These are phyloP conservation scores for Troides aeacus DNA, from an alignment of 2,888 invertebrate species.

Conservation along the genomic window DNA sequence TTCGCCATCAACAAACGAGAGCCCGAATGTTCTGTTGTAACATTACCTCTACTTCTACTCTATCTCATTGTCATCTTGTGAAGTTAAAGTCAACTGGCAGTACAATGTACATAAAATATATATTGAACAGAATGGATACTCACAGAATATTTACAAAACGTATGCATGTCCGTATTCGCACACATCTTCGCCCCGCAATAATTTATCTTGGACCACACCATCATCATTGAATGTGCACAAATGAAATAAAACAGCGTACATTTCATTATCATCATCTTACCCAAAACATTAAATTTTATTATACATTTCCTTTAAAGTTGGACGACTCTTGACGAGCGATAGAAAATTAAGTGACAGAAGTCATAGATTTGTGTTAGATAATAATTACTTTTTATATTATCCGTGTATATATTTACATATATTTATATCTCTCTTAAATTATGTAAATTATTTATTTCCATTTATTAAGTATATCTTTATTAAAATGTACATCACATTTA, in stretches of 20 bases:
- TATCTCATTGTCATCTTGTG: no score
- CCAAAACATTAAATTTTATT: constrained; percentile 45
- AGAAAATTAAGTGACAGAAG: constrained; percentile 5
- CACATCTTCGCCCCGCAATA: constrained; percentile 69
- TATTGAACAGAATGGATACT: constrained; percentile 38
- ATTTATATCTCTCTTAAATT: no score
- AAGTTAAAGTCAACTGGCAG: no score
- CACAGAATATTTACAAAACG: constrained; percentile 62
- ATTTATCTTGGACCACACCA: constrained; percentile 41
- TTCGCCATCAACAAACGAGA: no score
- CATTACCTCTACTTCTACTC: no score
- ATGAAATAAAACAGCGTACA: constrained; percentile 30
- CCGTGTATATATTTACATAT: background rate
- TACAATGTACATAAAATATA: no score
- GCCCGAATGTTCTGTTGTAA: no score
- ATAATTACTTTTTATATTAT: background rate
- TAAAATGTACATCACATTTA: no score
- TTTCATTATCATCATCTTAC: constrained; percentile 43
- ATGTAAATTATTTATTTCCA: no score
- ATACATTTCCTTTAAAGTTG: constrained; percentile 31
- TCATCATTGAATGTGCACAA: background rate
- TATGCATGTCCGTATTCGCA: constrained; percentile 54
- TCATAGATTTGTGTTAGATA: background rate
- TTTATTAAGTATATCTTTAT: no score
- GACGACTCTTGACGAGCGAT: constrained; percentile 14